Evolutionary conservation across 2,888 invertebrate genomes (phyloP).

Genomic region (Zaprionus bogoriensis): DNA sequence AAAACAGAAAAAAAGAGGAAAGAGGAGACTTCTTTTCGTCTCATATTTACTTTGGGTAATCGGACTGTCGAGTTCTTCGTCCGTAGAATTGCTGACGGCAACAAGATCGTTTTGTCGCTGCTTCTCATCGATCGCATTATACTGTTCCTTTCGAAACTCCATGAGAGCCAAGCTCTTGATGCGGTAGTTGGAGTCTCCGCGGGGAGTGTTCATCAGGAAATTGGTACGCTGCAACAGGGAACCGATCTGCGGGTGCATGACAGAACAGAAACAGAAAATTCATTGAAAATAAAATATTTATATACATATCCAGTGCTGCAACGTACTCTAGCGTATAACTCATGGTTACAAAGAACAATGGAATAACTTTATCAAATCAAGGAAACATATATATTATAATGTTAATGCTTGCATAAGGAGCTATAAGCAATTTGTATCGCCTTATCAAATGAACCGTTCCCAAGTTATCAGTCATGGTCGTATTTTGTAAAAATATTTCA

Average conservation of each 20-base stretch:
- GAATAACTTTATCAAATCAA: background rate
- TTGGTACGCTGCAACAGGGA: constrained; percentile 60
- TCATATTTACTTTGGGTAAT: constrained; percentile 45
- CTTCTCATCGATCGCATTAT: constrained; percentile 63
- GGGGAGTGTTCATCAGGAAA: constrained; percentile 65
- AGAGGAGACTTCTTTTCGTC: too few species aligned
- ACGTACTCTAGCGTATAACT: too few species aligned
- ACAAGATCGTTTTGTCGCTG: constrained; percentile 34
- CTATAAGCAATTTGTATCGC: too few species aligned
- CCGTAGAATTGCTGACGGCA: constrained; percentile 6
- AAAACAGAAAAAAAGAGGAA: background rate
- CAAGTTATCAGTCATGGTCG: background rate
- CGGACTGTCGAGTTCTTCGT: constrained; percentile 12
- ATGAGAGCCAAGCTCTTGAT: constrained; percentile 56
- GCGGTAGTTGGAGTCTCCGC: constrained; percentile 52
- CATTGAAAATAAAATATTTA: background rate
- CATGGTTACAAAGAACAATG: background rate
- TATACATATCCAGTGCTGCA: too few species aligned
- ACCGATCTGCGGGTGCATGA: constrained; percentile 63
- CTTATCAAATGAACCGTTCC: background rate
- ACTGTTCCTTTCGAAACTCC: constrained; percentile 67
- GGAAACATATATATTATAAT: background rate
- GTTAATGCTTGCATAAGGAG: background rate
- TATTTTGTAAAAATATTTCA: background rate
- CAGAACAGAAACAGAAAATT: background rate